Evolutionary conservation across 2,113 vertebrate species (phyloP).

Genomic region (Spheniscus mendiculus): DNA sequence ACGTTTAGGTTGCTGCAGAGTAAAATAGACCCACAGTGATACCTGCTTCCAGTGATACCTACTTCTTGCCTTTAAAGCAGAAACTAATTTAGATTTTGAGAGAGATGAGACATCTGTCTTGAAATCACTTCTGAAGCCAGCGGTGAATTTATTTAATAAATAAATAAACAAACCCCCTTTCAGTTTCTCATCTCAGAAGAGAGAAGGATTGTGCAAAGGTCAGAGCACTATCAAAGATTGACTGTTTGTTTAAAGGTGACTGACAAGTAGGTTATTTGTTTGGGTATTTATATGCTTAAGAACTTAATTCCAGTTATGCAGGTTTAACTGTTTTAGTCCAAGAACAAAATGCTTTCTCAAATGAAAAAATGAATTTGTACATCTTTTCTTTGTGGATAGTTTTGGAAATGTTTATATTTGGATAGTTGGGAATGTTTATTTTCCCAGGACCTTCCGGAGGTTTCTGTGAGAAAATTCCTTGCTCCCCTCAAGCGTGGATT

Average conservation of each 20-base stretch:
- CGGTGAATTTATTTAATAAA: background rate
- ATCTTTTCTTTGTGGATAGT: background rate
- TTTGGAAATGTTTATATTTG: background rate
- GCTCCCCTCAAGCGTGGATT: accelerated
- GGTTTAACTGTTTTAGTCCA: background rate
- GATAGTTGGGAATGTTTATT: background rate
- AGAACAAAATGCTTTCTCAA: background rate
- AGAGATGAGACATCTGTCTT: background rate
- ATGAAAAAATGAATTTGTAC: background rate
- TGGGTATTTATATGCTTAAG: background rate
- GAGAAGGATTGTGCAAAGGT: background rate
- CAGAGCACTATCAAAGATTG: background rate
- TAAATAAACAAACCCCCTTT: background rate
- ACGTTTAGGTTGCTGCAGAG: background rate
- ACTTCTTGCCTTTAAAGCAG: background rate
- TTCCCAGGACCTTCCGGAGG: background rate
- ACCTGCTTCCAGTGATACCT: background rate
- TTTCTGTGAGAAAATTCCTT: conserved; percentile 10
- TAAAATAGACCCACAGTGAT: background rate
- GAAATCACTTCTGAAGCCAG: background rate
- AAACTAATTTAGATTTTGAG: background rate
- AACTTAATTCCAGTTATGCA: background rate
- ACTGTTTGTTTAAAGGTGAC: background rate
- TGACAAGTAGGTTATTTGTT: background rate
- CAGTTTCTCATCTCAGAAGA: background rate